Evolutionary conservation across 2,888 invertebrate species (phyloP).

Genomic region (Melanophora roralis): DNA sequence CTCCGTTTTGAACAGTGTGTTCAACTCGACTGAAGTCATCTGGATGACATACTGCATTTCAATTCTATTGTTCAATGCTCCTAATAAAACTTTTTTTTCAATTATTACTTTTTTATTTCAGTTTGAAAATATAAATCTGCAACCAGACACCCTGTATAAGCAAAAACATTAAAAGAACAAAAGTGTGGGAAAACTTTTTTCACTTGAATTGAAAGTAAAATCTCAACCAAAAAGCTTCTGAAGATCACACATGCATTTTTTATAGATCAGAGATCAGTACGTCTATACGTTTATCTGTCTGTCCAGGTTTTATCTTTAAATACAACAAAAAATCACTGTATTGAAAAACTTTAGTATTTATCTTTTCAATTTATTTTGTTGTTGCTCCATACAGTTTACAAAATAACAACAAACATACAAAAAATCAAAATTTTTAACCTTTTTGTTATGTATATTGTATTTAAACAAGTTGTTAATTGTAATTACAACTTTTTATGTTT

Average conservation of each 20-base stretch:
- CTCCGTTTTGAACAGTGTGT: too few species aligned
- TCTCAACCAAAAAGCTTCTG: constrained; percentile 26
- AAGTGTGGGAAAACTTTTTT: constrained; percentile 44
- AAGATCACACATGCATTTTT: background rate
- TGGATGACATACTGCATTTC: too few species aligned
- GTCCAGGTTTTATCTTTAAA: constrained; percentile 31
- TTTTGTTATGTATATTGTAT: background rate
- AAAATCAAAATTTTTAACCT: background rate
- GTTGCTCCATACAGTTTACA: background rate
- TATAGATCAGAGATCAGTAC: background rate
- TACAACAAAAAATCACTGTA: background rate
- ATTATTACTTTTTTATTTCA: too few species aligned
- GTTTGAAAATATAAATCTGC: too few species aligned
- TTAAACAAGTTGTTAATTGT: constrained; percentile 41
- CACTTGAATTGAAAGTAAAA: constrained; percentile 2
- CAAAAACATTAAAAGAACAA: background rate
- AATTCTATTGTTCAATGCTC: too few species aligned
- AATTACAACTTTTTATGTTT: constrained; percentile 45
- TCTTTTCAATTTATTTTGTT: constrained; percentile 7
- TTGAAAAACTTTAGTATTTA: constrained; percentile 21
- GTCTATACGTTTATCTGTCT: background rate
- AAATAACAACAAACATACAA: too few species aligned
- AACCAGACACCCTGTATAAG: background rate
- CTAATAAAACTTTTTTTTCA: too few species aligned
- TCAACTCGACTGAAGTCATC: too few species aligned